These are phyloP conservation scores for Aplysina aerophoba DNA, from an alignment of 37 sponge, comb jelly and placozoan genomes.

Conservation along the genomic window DNA sequence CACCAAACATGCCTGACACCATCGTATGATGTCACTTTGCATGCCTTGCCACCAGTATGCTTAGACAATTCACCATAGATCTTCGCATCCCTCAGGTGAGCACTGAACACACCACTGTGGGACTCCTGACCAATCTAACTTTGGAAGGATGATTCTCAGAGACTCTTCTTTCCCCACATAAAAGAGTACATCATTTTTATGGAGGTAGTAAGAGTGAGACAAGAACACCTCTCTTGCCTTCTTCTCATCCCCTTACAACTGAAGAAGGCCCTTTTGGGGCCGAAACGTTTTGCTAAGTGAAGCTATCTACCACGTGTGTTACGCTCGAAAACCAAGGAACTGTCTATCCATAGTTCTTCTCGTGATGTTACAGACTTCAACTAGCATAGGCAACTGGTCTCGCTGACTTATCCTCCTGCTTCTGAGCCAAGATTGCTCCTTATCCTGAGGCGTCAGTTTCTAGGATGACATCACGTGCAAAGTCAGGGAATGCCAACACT, in stretches of 20 bases:
- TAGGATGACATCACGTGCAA: too few relatives aligned
- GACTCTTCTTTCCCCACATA: slow-evolving; percentile 22
- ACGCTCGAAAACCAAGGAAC: too few relatives aligned
- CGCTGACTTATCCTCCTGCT: too few relatives aligned
- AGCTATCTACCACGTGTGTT: too few relatives aligned
- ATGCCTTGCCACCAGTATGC: slow-evolving; percentile 60
- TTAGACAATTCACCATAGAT: slow-evolving; percentile 15
- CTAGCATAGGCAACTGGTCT: too few relatives aligned
- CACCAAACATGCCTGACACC: slow-evolving; percentile 15
- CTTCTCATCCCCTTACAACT: slow-evolving; percentile 16
- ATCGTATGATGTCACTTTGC: slow-evolving; percentile 26
- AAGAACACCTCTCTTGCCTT: slow-evolving; percentile 18
- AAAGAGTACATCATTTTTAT: slow-evolving; percentile 21
- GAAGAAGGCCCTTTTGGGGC: too few relatives aligned
- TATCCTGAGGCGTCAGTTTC: too few relatives aligned
- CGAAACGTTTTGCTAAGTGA: too few relatives aligned
- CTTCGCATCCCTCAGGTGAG: slow-evolving; percentile 32
- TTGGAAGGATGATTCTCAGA: slow-evolving; percentile 20
- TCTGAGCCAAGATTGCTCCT: too few relatives aligned
- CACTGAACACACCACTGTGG: slow-evolving; percentile 29
- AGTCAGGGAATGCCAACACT: too few relatives aligned
- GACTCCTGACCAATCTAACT: background rate
- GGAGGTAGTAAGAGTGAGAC: background rate
- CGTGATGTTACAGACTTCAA: too few relatives aligned
- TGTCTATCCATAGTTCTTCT: too few relatives aligned